Evolutionary conservation across 2,888 invertebrate genomes (phyloP), one percentile per base, ranked within the genome.

Genomic region (Ormyrus rosae): DNA sequence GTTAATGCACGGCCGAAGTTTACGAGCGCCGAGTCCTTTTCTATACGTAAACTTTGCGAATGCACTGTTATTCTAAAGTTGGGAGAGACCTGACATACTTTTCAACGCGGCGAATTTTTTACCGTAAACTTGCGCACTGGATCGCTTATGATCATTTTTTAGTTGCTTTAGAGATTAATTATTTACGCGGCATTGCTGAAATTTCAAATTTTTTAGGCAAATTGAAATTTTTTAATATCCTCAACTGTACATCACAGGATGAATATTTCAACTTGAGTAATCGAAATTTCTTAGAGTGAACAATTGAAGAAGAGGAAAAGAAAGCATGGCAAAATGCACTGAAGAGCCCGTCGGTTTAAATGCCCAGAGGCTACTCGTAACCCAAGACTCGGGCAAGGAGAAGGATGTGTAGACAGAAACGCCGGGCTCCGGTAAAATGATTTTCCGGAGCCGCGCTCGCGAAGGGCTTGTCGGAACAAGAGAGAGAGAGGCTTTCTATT

Each of bases 1-100:
- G 56, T 74, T 74, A 70, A 70, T 75, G 79, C 13, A 4, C 74
- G 63, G 69, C 74, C 55, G 69, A 70, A 70, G 53, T 80, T 80
- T 80, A 80, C 74, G 64, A 75, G 75, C 34, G 75, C 34, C 6
- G 45, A 11, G 69, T 58, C 68, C 68, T 72, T 78, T 53, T 67
- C 9, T 10, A 11, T 10, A 13, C 13, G 34, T 45, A 67, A 78
- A 72, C 19, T 72, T 68, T 10, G 51, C 48, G 9, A 55, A 65
- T 6, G 55, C 19, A 6, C n/a, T 65, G 34, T 50, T 65, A 50
- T 8, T 51, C 6, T 6, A 46, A n/a, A n/a, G 34, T n/a, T 48
- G 13, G 60, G 34, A 60, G 60, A 11, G 10, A 0, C 34, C 34
- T 34, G 34, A 34, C 34, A 4, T 34, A 34, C 34, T 34, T 34